Conservation (phyloP, 2,888 invertebrate genomes). For the Trypoxylon attenuatum region DNA sequence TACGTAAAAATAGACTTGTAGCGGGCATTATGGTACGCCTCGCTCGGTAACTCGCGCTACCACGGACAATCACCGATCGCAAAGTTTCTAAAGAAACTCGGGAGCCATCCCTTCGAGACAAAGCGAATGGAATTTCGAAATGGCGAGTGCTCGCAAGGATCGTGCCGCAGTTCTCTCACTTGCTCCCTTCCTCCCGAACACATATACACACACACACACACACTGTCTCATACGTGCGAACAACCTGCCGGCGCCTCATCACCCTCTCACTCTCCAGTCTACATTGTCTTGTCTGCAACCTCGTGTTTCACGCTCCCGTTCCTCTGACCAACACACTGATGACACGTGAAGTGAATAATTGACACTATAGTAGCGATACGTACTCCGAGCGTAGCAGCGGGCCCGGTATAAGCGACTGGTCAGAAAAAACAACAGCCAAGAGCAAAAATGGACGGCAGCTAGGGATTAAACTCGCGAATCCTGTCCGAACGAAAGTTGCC, state of each 20-base stretch:
- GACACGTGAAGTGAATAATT: no score
- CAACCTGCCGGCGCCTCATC: background rate
- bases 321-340: no score
- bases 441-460: no score
- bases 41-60: slow-evolving; percentile 45
- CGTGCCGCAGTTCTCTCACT: background rate
- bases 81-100: background rate
- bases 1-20: slow-evolving; percentile 68
- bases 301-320: background rate
- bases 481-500: background rate
- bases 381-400: no score
- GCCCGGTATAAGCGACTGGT: no score
- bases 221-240: no score
- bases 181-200: no score
- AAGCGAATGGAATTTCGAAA: no score
- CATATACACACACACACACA: no score
- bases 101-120: slow-evolving; percentile 1
- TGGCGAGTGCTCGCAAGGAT: background rate
- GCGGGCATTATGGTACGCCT: slow-evolving; percentile 41
- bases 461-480: background rate
- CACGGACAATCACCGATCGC: background rate
- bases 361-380: no score
- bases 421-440: no score
- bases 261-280: background rate
- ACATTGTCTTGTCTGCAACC: no score